Conservation (phyloP, 23 tunicate species). For the Diplosoma virens region DNA sequence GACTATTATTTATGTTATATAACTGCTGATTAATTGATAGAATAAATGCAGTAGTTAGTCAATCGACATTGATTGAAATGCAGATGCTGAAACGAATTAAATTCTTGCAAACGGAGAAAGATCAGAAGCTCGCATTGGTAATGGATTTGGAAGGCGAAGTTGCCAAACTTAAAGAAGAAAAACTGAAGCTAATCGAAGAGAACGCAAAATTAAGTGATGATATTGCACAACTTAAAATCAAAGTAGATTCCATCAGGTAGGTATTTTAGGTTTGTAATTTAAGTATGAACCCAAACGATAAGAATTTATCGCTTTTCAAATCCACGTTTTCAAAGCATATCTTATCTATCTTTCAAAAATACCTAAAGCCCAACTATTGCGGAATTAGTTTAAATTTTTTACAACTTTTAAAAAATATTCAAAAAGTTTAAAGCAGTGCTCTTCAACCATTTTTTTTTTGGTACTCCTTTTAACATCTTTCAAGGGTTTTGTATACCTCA, state of each 20-base stretch:
- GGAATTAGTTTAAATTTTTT: too few relatives aligned
- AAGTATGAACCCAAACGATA: too few relatives aligned
- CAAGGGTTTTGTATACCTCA: too few relatives aligned
- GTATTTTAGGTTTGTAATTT: too few relatives aligned
- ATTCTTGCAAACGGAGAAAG: slow-evolving; percentile 54
- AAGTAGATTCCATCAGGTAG: too few relatives aligned
- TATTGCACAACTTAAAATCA: slow-evolving; percentile 22
- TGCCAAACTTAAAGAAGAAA: slow-evolving; percentile 51
- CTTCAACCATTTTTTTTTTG: too few relatives aligned
- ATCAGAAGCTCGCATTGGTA: slow-evolving; percentile 55
- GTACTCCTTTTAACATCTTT: background rate
- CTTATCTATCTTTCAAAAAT: too few relatives aligned
- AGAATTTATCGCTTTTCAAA: too few relatives aligned
- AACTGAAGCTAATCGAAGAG: slow-evolving; percentile 19
- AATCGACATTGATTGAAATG: background rate
- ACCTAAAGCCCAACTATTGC: too few relatives aligned
- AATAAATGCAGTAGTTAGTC: background rate
- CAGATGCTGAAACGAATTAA: slow-evolving; percentile 76
- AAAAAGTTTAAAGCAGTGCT: background rate
- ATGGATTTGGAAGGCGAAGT: slow-evolving; percentile 66
- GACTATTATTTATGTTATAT: background rate
- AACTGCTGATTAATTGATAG: background rate
- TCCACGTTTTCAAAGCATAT: too few relatives aligned
- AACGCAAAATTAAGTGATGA: slow-evolving; percentile 58
- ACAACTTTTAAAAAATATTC: background rate